Evolutionary conservation across 2,113 vertebrate genomes (phyloP), one percentile per base, ranked within the genome.

Genomic region (Prionailurus bengalensis): DNA sequence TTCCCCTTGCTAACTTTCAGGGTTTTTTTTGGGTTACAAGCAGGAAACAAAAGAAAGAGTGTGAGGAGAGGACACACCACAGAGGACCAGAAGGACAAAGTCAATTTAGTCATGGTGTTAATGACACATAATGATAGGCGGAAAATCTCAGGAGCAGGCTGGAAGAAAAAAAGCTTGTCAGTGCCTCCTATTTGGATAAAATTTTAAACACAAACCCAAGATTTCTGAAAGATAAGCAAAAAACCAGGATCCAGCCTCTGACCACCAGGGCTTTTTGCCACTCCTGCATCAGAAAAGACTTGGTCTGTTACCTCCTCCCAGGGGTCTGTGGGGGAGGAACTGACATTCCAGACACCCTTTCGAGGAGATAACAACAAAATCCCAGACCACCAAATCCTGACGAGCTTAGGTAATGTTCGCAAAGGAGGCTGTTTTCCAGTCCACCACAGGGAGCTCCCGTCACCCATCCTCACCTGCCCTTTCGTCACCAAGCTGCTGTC

Each of bases 151-250:
- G 88, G 14, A 89, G 63, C 51, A 66, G 76, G 71, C 3, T 61
- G 23, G 61, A 92, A 92, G 74, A 68, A 73, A 86, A 39, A 31
- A 31, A 79, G 33, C 73, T 70, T 53, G 8, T 31, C 61, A 89
- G 51, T 31, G 53, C 27, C 61, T 92, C 65, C n/a, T 48, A 29
- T 48, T 89, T 45, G 58, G 53, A 84, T n/a, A 31, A 3, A 11
- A 73, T 68, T 94, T 79, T 61, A 73, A 81, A 94, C 31, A 84
- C 17, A 89, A 92, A 61, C 36, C 53, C 27, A 65, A 39, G 63
- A 80, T n/a, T 79, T 92, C 53, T 66, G 25, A 66, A 96, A 94
- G 48, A 33, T 86, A 25, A 89, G 79, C 31, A 48, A 65, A 94
- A 70, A 48, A 42, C 63, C 55, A 79, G 15, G 79, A 74, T 23